Conservation (phyloP, 2,113 vertebrate genomes). For the Dryoscopus gambensis region DNA sequence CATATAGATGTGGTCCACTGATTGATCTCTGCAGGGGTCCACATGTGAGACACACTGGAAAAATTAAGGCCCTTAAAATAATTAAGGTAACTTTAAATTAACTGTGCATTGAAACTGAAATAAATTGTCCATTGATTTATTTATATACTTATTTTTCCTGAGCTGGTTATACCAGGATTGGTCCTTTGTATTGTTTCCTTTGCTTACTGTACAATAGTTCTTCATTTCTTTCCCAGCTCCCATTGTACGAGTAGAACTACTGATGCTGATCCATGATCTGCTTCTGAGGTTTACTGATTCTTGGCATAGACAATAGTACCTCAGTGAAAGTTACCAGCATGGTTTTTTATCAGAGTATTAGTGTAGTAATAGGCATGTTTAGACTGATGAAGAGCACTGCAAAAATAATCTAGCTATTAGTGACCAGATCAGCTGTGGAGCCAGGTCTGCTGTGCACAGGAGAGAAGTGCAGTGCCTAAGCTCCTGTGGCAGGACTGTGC, state of each 20-base stretch:
- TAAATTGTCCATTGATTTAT: neutral
- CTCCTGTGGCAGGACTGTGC: neutral
- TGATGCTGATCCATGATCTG: neutral
- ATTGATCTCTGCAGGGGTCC: slow-evolving; percentile 80
- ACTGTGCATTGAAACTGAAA: neutral
- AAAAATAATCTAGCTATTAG: neutral
- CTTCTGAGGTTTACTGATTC: neutral
- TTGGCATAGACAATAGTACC: neutral
- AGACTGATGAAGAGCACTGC: neutral
- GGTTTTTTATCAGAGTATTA: neutral
- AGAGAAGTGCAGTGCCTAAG: neutral
- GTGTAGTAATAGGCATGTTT: neutral
- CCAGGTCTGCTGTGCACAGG: rapidly evolving
- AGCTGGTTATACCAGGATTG: neutral
- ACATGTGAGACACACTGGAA: slow-evolving; percentile 80
- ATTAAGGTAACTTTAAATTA: slow-evolving; percentile 68
- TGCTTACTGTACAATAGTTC: neutral
- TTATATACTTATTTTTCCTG: neutral
- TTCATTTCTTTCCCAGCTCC: neutral
- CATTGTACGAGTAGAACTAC: neutral
- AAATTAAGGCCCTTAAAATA: slow-evolving; percentile 78
- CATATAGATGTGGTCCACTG: slow-evolving; percentile 69
- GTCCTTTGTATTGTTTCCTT: neutral
- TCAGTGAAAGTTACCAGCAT: neutral
- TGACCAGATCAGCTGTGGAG: neutral